Conservation (phyloP, 2,888 invertebrate genomes). For the Tholera decimalis region DNA sequence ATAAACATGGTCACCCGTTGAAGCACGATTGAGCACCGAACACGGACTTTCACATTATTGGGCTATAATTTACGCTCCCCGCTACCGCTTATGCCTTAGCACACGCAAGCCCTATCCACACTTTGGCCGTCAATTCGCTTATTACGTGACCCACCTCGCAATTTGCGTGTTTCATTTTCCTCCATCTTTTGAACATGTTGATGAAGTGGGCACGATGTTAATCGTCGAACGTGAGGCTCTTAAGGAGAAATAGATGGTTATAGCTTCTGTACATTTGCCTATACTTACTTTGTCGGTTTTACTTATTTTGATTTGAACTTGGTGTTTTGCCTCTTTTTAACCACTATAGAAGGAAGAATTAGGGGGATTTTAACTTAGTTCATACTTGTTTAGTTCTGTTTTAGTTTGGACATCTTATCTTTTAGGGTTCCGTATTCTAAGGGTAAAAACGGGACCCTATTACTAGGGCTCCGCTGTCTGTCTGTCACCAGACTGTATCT, state of each 20-base stretch:
- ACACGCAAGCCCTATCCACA: conserved; percentile 28
- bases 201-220: conserved; percentile 21
- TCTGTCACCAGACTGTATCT: no score
- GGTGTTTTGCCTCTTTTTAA: no score
- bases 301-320: neutral
- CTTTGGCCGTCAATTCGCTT: conserved; percentile 53
- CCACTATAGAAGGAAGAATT: no score
- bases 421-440: no score
- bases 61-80: neutral
- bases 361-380: no score
- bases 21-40: neutral
- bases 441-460: no score
- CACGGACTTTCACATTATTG: neutral
- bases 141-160: conserved; percentile 55
- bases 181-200: conserved; percentile 19
- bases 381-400: no score
- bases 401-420: no score
- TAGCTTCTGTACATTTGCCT: neutral
- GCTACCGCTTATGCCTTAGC: conserved; percentile 23
- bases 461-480: no score
- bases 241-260: neutral
- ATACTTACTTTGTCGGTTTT: conserved; percentile 13
- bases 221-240: conserved; percentile 21
- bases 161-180: conserved; percentile 50
- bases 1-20: neutral